Evolutionary conservation across 2,113 vertebrate genomes (phyloP), one percentile per base, ranked within the genome.

Genomic region (Anser brachyrhynchus): DNA sequence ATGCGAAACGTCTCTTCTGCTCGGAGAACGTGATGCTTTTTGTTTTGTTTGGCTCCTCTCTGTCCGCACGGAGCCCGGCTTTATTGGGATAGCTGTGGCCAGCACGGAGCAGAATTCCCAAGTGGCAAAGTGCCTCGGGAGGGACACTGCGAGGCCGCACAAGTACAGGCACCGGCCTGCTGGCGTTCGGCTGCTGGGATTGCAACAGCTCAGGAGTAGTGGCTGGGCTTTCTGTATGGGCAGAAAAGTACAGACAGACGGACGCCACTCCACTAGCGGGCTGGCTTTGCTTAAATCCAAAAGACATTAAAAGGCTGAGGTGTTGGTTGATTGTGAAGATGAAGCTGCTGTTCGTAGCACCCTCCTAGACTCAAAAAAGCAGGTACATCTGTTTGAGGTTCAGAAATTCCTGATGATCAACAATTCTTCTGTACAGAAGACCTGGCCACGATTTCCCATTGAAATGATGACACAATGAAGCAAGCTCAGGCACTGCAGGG

Each of bases 31-130:
- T 97, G 95, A 65, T 69, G 89, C 43, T 52, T 66, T 5, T 61
- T 96, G 93, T 95, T 97, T 95, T 66, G 43, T n/a, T 96, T 97
- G 96, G 96, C 96, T 81, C 1, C 0, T 12, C 13, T 43, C 72
- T 57, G 26, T 22, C 54, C 23, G 84, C 74, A 17, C 69, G 1
- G 17, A 57, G 87, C 76, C 13, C 0, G 2, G 70, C 84, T 93
- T 35, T 64, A 43, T 21, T 95, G 94, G 81, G 81, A 92, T 75
- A 82, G 96, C 95, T 91, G 96, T 35, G 86, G 65, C 35, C 80
- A 12, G 73, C 0, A 0, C 13, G 5, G 89, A 41, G 78, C 93
- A 62, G 19, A 80, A 90, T 83, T 96, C 93, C 93, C 94, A 43
- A 12, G 74, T 1, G 95, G 26, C 1, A 4, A 64, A 71, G 37